Conservation (phyloP, 2,797 vertebrate species). For the Argya squamiceps region DNA sequence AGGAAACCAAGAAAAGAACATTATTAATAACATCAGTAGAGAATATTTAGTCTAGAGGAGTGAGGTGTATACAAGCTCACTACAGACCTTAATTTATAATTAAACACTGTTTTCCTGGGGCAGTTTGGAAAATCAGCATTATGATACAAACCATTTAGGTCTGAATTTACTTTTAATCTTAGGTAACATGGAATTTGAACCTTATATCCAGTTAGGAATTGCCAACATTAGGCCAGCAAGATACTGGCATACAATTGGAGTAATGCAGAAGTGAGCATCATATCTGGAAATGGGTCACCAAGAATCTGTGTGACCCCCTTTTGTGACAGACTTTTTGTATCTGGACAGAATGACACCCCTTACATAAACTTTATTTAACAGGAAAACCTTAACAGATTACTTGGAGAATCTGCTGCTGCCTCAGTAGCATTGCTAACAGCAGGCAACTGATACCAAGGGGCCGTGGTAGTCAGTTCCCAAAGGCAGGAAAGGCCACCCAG, state of each 20-base stretch:
- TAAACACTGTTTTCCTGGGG: neutral
- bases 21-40: neutral
- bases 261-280: neutral
- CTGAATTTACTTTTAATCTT: neutral
- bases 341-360: neutral
- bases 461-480: neutral
- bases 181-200: neutral
- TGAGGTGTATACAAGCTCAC: neutral
- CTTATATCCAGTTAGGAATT: neutral
- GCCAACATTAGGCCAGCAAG: neutral
- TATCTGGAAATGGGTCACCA: neutral
- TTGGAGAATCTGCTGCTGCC: neutral
- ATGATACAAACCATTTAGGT: neutral
- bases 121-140: neutral
- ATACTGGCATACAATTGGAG: neutral
- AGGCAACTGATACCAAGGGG: neutral
- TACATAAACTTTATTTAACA: neutral
- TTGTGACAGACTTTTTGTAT: neutral
- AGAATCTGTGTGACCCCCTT: neutral
- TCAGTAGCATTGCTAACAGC: neutral
- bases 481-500: neutral
- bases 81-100: neutral
- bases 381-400: neutral
- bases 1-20: neutral
- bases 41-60: constrained; percentile 18